Evolutionary conservation across 2,888 invertebrate genomes (phyloP).

Genomic region (Folsomia candida): DNA sequence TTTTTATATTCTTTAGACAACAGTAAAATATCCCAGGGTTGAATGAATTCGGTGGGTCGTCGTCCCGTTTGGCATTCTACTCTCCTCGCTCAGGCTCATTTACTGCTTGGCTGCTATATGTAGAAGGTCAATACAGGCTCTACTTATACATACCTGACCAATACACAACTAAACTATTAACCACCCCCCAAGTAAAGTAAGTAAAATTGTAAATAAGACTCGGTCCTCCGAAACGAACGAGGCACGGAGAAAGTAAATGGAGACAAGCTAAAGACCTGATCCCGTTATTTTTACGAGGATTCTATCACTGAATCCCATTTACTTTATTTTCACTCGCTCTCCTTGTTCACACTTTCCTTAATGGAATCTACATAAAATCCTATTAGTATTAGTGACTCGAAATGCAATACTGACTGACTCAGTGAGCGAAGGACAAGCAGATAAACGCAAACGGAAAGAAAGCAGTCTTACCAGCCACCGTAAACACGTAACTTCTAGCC

Average conservation of each 20-base stretch:
- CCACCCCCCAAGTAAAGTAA: too few species aligned
- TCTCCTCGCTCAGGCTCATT: too few species aligned
- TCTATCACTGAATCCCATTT: conserved; percentile 20
- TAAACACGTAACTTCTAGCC: too few species aligned
- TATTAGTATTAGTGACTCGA: background rate
- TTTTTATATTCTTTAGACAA: conserved; percentile 6
- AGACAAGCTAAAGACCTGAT: background rate
- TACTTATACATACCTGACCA: too few species aligned
- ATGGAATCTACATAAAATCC: conserved; percentile 19
- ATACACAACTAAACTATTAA: too few species aligned
- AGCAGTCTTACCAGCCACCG: too few species aligned
- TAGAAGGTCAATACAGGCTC: too few species aligned
- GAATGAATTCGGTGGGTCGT: too few species aligned
- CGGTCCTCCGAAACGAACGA: background rate
- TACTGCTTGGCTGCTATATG: too few species aligned
- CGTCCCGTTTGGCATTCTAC: too few species aligned
- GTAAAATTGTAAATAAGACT: background rate
- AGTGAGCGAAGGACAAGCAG: too few species aligned
- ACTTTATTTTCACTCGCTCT: background rate
- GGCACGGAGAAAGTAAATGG: background rate
- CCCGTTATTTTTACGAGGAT: conserved; percentile 19
- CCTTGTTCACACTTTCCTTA: conserved; percentile 2
- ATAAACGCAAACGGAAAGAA: background rate
- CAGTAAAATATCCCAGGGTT: too few species aligned
- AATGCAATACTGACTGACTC: background rate